Base-by-base conservation (phyloP, 2,113 vertebrate species). In the Tapirus terrestris region DNA sequence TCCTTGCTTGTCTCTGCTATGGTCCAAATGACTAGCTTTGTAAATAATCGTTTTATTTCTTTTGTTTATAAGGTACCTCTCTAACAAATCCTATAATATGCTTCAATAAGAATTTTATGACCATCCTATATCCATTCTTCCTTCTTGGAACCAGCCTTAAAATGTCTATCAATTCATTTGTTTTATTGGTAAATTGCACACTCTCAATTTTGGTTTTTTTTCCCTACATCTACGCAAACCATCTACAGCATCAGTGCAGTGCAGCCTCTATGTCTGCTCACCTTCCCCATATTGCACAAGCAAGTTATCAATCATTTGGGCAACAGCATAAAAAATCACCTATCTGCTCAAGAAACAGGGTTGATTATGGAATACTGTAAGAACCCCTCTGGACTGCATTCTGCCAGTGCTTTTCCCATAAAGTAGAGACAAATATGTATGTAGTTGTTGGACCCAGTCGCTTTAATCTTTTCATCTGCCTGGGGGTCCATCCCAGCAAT, bases 81-180 rank as follows among this genome's bases (percentile, higher is more conserved):
- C 20, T 72, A 68, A 73, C 18, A 96, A 93, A 85, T 96, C 3
- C 33, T 51, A 23, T 90, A 77, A 91, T 93, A 92, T 53, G 27
- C 67, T 96, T 93, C 89, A 45, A 61, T 95, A 95, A 91, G 53
- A 93, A 95, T 67, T 77, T 89, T 82, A 86, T 77, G 43, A 87
- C 17, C 13, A 81, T 93, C 21, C 17, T 43, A 93, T 87, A 88
- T 93, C 33, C 48, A 61, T 36, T 93, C 31, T 91, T 36, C 25
- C 14, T 96, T 94, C 63, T 94, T 95, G 58, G 53, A 94, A 90
- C 23, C 65, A 96, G 43, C 45, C 60, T 96, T 76, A 93, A 96
- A 91, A 82, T 82, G 31, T 61, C 61, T 96, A 88, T 82, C 80
- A 76, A 43, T 95, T 95, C 16, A 89, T 95, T 91, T 92, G 27